phyloP scores from a whole-genome alignment of 2,888 invertebrate genomes.

The Petrophora chlorosata region DNA sequence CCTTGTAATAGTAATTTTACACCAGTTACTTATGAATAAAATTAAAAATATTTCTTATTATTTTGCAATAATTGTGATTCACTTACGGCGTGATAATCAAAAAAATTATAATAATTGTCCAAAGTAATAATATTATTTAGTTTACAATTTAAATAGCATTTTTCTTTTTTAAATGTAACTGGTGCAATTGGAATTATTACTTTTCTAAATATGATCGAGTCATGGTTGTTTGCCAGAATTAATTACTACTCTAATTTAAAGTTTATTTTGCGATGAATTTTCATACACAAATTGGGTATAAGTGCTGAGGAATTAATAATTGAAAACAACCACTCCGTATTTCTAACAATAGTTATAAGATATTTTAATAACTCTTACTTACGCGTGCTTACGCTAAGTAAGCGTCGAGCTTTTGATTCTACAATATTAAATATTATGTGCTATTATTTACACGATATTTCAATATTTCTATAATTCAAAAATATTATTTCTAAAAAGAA shows the following conservation, averaged over 20 bases:
- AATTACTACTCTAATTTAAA: slow-evolving; percentile 9
- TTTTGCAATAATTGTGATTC: too few relatives aligned
- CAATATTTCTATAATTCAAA: slow-evolving; percentile 18
- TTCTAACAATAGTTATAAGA: neutral
- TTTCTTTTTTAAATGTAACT: too few relatives aligned
- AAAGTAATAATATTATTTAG: too few relatives aligned
- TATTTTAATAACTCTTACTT: neutral
- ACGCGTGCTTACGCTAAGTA: neutral
- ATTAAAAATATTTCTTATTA: too few relatives aligned
- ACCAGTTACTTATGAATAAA: too few relatives aligned
- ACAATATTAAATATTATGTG: slow-evolving; percentile 30
- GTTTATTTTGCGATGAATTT: neutral
- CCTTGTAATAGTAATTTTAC: neutral
- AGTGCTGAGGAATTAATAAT: slow-evolving; percentile 21
- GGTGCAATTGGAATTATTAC: too few relatives aligned
- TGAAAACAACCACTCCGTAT: slow-evolving; percentile 24
- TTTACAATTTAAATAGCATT: too few relatives aligned
- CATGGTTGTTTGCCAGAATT: slow-evolving; percentile 11
- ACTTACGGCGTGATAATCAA: too few relatives aligned
- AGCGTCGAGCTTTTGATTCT: neutral
- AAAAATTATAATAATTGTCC: too few relatives aligned
- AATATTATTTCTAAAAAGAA: slow-evolving; percentile 35
- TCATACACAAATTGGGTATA: neutral
- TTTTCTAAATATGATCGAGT: neutral
- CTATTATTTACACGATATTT: slow-evolving; percentile 31